A percentile compares a stretch with the other conserved stretches of the same genome.
phyloP scores from a whole-genome alignment of 2,113 vertebrate species.

The Zosterops borbonicus region DNA sequence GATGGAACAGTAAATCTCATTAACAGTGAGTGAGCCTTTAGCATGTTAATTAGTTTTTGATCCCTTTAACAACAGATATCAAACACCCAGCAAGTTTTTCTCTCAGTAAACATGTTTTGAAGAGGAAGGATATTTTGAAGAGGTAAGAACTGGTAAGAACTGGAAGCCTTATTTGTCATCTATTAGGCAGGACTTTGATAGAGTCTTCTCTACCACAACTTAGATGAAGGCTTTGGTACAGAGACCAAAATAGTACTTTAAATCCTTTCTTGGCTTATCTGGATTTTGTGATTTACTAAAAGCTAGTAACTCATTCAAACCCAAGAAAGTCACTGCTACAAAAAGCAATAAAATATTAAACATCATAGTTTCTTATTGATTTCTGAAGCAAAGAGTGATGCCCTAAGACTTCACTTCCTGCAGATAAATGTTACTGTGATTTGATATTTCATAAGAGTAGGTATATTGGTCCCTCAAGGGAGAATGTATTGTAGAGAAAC shows the following conservation, averaged over 20 bases:
- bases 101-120: background rate
- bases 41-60: background rate
- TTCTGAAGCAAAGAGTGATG: background rate
- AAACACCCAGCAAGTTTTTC: background rate
- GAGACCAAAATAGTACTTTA: background rate
- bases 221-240: background rate
- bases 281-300: conserved; percentile 21
- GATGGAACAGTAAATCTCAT: background rate
- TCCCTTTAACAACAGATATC: background rate
- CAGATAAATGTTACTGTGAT: conserved; percentile 38
- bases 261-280: background rate
- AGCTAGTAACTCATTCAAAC: background rate
- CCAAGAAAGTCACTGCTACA: background rate
- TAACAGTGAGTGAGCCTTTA: background rate
- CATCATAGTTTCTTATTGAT: background rate
- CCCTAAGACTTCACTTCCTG: background rate
- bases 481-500: background rate
- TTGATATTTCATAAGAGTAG: conserved; percentile 23
- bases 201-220: background rate
- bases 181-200: background rate
- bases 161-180: background rate
- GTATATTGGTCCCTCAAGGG: background rate
- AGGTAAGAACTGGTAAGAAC: background rate
- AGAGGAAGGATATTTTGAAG: background rate
- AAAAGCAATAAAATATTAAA: conserved; percentile 41